These are phyloP conservation scores for Gobio gobio DNA, from an alignment of 2,113 vertebrate species.

Conservation along the genomic window DNA sequence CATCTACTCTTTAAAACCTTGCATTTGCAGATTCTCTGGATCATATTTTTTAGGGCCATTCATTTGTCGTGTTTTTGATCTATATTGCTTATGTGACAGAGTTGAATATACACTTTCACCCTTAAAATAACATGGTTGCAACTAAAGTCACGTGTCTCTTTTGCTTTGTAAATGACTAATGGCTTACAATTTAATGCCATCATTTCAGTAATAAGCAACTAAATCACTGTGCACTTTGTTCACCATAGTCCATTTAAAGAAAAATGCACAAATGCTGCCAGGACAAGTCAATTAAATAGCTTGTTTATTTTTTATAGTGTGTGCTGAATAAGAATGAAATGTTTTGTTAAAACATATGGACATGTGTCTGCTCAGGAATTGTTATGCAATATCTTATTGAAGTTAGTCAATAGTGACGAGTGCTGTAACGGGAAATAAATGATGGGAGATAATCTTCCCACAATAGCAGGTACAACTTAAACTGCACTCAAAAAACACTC, in stretches of 20 bases:
- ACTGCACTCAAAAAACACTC: slow-evolving; percentile 43
- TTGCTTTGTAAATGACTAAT: background rate
- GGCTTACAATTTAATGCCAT: background rate
- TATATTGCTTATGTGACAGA: slow-evolving; percentile 27
- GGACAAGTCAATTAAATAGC: slow-evolving; percentile 6
- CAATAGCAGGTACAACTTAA: slow-evolving; percentile 25
- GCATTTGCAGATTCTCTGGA: background rate
- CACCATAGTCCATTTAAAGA: background rate
- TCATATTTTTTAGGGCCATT: slow-evolving; percentile 38
- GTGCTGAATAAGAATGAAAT: background rate
- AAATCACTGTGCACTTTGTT: slow-evolving; percentile 9
- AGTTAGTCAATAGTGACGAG: slow-evolving; percentile 25
- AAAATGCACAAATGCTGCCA: background rate
- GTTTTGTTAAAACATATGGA: background rate
- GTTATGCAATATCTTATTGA: slow-evolving; percentile 31
- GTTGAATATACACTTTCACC: background rate
- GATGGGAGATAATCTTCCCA: background rate
- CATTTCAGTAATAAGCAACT: background rate
- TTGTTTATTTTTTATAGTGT: background rate
- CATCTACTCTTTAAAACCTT: slow-evolving; percentile 23
- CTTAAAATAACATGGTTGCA: background rate
- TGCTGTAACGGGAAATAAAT: slow-evolving; percentile 17
- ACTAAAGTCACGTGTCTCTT: background rate
- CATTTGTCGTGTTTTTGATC: slow-evolving; percentile 25
- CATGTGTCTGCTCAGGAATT: background rate